A percentile compares a stretch with the other conserved stretches of the same genome.
Evolutionary conservation across 2,113 vertebrate genomes (phyloP).

Genomic region (Cephalopterus ornatus): DNA sequence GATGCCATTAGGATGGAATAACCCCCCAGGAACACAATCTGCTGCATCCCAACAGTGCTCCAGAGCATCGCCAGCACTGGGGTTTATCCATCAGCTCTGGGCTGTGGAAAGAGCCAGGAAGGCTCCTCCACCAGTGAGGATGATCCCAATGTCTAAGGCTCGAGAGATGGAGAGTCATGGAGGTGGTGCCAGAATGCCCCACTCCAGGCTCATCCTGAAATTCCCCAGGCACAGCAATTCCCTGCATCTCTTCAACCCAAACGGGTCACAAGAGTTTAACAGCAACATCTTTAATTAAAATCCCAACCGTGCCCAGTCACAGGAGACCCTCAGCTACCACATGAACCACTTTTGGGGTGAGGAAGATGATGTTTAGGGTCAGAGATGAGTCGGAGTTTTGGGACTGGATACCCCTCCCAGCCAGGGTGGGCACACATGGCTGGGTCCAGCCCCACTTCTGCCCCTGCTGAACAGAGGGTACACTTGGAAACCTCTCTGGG

Average conservation of each 20-base stretch:
- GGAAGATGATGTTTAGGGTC: background rate
- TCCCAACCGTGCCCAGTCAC: background rate
- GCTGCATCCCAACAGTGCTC: background rate
- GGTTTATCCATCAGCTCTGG: background rate
- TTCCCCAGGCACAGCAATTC: background rate
- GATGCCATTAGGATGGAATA: accelerated
- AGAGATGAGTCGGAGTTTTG: accelerated
- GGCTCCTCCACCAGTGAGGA: background rate
- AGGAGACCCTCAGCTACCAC: accelerated
- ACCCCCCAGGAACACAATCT: accelerated
- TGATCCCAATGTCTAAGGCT: accelerated
- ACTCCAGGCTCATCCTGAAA: background rate
- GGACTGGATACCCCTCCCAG: accelerated
- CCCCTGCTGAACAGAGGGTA: background rate
- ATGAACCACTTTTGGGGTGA: background rate
- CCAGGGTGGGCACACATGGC: background rate
- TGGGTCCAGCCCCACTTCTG: background rate
- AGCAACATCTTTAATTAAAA: background rate
- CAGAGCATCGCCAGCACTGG: accelerated
- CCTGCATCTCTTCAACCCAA: background rate
- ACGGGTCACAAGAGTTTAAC: accelerated
- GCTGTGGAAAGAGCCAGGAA: background rate
- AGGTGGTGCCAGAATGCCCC: background rate
- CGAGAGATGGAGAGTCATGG: background rate
- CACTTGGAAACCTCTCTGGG: background rate